Evolutionary conservation across 2,888 invertebrate species (phyloP).

Genomic region (Melipona bicolor): DNA sequence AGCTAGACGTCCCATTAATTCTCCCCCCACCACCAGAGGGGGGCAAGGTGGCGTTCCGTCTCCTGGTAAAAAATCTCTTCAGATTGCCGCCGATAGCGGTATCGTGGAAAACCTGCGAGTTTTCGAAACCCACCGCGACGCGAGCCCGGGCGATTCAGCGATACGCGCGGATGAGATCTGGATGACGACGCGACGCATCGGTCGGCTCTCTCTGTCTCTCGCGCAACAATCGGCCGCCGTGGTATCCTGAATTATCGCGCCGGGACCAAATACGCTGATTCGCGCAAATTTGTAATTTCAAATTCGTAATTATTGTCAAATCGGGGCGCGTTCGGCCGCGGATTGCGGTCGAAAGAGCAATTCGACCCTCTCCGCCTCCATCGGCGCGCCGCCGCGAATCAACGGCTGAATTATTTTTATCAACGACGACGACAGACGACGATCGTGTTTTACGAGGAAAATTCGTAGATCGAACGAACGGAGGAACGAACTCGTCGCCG

Average conservation of each 20-base stretch:
- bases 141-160: slow-evolving; percentile 11
- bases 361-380: slow-evolving; percentile 36
- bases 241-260: slow-evolving; percentile 74
- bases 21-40: neutral
- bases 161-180: neutral
- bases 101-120: neutral
- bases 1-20: slow-evolving; percentile 40
- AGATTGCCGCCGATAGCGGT: neutral
- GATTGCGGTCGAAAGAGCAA: slow-evolving; percentile 49
- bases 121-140: slow-evolving; percentile 15
- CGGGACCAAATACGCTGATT: slow-evolving; percentile 73
- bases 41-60: neutral
- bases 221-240: slow-evolving; percentile 47
- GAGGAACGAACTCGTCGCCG: too few relatives aligned
- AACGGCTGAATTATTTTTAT: too few relatives aligned
- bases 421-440: neutral
- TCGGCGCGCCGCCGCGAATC: neutral
- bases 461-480: too few relatives aligned
- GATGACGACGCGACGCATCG: slow-evolving; percentile 25
- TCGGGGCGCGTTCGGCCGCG: slow-evolving; percentile 52
- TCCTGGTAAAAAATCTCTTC: slow-evolving; percentile 4
- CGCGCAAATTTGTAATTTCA: slow-evolving; percentile 70
- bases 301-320: slow-evolving; percentile 79
- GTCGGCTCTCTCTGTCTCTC: neutral
- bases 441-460: neutral